Evolutionary conservation across 2,797 vertebrate species (phyloP).

Genomic region (Hipposideros larvatus): DNA sequence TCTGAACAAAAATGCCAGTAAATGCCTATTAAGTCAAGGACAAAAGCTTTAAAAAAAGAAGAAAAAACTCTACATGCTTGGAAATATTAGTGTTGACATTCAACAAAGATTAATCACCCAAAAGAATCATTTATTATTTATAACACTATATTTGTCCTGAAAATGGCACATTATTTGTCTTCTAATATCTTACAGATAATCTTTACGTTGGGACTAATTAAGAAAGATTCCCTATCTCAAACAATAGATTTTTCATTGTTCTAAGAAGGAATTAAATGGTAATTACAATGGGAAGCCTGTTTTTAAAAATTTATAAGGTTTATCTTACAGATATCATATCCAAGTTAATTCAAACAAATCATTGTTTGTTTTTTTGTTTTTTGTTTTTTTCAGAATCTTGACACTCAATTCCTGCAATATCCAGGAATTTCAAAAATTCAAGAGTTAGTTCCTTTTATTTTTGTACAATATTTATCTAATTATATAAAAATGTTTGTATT

Average conservation of each 20-base stretch:
- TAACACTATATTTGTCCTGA: not conserved
- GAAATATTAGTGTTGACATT: not conserved
- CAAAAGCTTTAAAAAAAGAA: not conserved
- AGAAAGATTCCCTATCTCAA: not conserved
- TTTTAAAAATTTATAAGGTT: not conserved
- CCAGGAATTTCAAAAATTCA: slow-evolving; percentile 3
- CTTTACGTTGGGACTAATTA: not conserved
- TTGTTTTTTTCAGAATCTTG: no score
- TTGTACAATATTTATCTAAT: not conserved
- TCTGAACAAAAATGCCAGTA: slow-evolving; percentile 22
- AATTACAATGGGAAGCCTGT: not conserved
- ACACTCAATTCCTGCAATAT: not conserved
- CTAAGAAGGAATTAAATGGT: not conserved
- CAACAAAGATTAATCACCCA: not conserved
- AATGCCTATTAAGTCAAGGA: not conserved
- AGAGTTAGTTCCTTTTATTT: not conserved
- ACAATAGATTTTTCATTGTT: not conserved
- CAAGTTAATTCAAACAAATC: slow-evolving; percentile 29
- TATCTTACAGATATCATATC: not conserved
- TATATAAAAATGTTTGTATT: not conserved
- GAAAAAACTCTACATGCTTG: not conserved
- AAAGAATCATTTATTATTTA: slow-evolving; percentile 10
- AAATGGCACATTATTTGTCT: not conserved
- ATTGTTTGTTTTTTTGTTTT: no score
- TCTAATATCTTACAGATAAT: not conserved